Evolutionary conservation across 2,888 invertebrate genomes (phyloP).

Genomic region (Phyto melanocephala): DNA sequence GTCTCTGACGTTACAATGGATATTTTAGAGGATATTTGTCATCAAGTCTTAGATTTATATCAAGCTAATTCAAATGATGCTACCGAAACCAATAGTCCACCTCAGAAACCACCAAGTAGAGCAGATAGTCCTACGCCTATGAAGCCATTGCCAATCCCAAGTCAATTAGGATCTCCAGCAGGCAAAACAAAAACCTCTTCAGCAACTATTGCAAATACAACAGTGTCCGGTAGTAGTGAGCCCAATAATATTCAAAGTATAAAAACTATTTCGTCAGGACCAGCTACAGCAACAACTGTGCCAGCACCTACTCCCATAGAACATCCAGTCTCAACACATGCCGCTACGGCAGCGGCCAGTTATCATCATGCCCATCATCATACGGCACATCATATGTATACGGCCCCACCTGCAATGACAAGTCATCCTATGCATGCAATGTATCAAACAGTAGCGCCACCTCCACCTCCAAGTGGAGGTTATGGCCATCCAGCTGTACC

Average conservation of each 20-base stretch:
- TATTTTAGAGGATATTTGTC: conserved; percentile 97
- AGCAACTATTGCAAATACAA: conserved; percentile 41
- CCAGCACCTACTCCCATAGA: conserved; percentile 60
- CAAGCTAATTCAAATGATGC: conserved; percentile 84
- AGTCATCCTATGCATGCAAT: conserved; percentile 67
- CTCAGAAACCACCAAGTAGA: conserved; percentile 82
- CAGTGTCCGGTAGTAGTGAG: conserved; percentile 60
- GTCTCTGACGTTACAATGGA: conserved; percentile 97
- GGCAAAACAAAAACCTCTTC: conserved; percentile 56
- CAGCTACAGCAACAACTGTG: conserved; percentile 68
- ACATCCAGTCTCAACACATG: conserved; percentile 62
- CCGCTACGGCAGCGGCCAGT: conserved; percentile 38
- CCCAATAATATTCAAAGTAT: conserved; percentile 74
- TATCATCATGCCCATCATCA: conserved; percentile 63
- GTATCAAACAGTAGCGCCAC: conserved; percentile 79
- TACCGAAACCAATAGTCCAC: conserved; percentile 79
- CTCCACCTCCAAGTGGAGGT: conserved; percentile 69
- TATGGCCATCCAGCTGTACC: conserved; percentile 66
- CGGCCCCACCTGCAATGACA: conserved; percentile 62
- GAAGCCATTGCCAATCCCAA: conserved; percentile 61
- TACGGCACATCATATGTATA: conserved; percentile 61
- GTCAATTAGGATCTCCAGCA: conserved; percentile 65
- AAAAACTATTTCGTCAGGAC: conserved; percentile 70
- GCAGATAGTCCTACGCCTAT: conserved; percentile 81
- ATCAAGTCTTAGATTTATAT: conserved; percentile 95